Base-by-base conservation (phyloP, 2,797 vertebrate genomes). In the Monodelphis domestica region DNA sequence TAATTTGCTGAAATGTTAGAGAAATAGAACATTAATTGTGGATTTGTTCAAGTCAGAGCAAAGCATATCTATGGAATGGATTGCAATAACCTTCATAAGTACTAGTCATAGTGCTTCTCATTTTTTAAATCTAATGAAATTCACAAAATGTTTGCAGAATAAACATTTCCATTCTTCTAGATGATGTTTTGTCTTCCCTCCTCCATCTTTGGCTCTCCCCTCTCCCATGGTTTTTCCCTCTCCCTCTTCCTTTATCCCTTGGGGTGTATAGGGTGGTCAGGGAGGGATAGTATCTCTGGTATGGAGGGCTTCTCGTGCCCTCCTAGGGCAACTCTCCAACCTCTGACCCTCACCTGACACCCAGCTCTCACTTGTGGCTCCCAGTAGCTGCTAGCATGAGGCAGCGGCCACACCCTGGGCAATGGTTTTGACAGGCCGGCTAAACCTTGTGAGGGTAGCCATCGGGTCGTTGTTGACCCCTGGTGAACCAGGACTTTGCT, bases 231-330 rank as follows among this genome's bases (percentile, higher is more conserved):
- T 90, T 95, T 50, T 87, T 12, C 30, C 52, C 3, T 29, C 30
- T 63, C 78, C 12, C 10, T 89, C 63, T 95, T 91, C 70, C 2
- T 51, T 90, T 89, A 53, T 91, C 89, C 92, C 90, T 90, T 45
- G n/a, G n/a, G n/a, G n/a, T n/a, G n/a, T n/a, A n/a, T n/a, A n/a
- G n/a, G n/a, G n/a, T n/a, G n/a, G n/a, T n/a, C n/a, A n/a, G n/a
- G n/a, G n/a, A n/a, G n/a, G n/a, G n/a, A n/a, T n/a, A n/a, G n/a
- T n/a, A n/a, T n/a, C n/a, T n/a, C n/a, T n/a, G n/a, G n/a, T n/a
- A n/a, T n/a, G n/a, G n/a, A n/a, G n/a, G n/a, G n/a, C n/a, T n/a
- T n/a, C n/a, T n/a, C n/a, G n/a, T n/a, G n/a, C n/a, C n/a, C n/a
- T n/a, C n/a, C n/a, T n/a, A n/a, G n/a, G n/a, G n/a, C n/a, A n/a